phyloP scores from a whole-genome alignment of 1,140 invertebrate species.

The Drosophila funebris region DNA sequence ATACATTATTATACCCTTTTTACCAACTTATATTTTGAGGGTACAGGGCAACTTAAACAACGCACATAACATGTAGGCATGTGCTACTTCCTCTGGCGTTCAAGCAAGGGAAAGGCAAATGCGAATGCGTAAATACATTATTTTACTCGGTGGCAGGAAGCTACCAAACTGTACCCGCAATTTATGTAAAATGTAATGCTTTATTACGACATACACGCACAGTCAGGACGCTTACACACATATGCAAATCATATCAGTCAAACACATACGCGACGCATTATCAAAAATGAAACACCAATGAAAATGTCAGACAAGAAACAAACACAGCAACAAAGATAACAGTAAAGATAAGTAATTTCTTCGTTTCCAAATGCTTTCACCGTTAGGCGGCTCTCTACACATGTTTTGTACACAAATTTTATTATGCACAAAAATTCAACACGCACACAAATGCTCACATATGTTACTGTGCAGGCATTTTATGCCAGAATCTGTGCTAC shows the following conservation, averaged over 20 bases:
- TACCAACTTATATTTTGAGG: not conserved
- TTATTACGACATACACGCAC: conserved; percentile 60
- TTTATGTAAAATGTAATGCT: conserved; percentile 78
- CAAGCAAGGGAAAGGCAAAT: conserved; percentile 40
- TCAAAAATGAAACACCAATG: conserved; percentile 80
- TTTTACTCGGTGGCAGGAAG: conserved; percentile 39
- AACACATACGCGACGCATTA: conserved; percentile 68
- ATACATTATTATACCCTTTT: not conserved
- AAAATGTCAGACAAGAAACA: conserved; percentile 65
- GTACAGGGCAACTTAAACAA: conserved; percentile 36
- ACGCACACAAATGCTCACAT: conserved; percentile 58
- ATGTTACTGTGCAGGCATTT: conserved; percentile 58
- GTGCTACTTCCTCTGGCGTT: not conserved
- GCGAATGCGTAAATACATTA: conserved; percentile 39
- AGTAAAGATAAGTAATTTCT: conserved; percentile 69
- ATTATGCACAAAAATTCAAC: conserved; percentile 70
- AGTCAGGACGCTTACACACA: conserved; percentile 18
- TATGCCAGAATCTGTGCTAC: conserved; percentile 32
- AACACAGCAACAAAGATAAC: conserved; percentile 53
- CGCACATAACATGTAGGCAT: conserved; percentile 50
- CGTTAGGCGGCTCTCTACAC: conserved; percentile 51
- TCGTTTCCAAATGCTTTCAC: conserved; percentile 60
- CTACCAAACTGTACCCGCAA: conserved; percentile 60
- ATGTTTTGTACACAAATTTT: conserved; percentile 75
- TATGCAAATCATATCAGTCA: conserved; percentile 81